Conservation (phyloP, 2,888 invertebrate genomes). For the Dichetophora obliterata region DNA sequence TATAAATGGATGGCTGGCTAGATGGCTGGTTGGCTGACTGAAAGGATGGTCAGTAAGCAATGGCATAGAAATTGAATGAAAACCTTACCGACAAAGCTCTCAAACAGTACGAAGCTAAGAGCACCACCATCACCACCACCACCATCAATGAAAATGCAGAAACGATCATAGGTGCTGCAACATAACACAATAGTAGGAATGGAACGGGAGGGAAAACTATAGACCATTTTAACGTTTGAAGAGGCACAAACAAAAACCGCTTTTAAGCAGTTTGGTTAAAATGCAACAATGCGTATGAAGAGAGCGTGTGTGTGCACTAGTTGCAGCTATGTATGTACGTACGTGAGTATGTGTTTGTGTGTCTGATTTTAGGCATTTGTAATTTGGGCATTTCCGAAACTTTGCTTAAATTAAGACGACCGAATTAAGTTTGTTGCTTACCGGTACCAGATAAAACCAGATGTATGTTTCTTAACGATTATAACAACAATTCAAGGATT, state of each 20-base stretch:
- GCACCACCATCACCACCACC: too few relatives aligned
- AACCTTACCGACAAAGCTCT: too few relatives aligned
- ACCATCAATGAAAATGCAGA: too few relatives aligned
- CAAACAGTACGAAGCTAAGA: too few relatives aligned
- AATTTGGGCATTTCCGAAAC: slow-evolving; percentile 3
- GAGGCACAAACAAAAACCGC: slow-evolving; percentile 24
- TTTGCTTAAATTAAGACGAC: neutral
- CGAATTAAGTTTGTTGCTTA: neutral
- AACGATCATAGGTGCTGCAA: too few relatives aligned
- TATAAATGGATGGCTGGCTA: neutral
- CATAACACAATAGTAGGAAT: too few relatives aligned
- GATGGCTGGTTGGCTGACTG: slow-evolving; percentile 11
- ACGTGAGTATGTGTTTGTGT: neutral
- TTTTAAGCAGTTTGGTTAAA: neutral
- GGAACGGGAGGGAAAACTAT: too few relatives aligned
- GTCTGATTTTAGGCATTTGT: neutral
- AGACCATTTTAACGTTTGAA: slow-evolving; percentile 16
- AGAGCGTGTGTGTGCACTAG: neutral
- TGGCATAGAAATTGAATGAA: too few relatives aligned
- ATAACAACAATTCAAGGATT: too few relatives aligned
- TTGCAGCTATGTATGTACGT: neutral
- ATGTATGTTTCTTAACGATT: neutral
- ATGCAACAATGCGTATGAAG: neutral
- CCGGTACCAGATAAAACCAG: neutral
- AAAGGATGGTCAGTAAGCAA: too few relatives aligned